A percentile compares a stretch with the other conserved stretches of the same genome.
Conservation (phyloP, 2,888 invertebrate species). For the Chrysolina haemoptera region DNA sequence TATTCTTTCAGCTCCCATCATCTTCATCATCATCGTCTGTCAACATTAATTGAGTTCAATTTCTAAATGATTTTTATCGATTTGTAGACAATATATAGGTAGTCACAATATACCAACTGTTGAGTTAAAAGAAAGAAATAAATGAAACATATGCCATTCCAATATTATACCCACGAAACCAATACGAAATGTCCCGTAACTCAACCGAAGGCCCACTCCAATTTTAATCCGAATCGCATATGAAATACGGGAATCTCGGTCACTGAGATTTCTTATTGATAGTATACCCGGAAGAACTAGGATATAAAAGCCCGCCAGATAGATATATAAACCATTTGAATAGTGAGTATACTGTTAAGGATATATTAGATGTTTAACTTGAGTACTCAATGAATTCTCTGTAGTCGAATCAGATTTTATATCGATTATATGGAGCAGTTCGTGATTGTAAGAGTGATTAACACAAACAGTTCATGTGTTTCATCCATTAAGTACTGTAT, state of each 20-base stretch:
- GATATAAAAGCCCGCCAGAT: conserved; percentile 42
- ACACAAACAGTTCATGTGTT: not conserved
- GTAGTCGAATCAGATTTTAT: not conserved
- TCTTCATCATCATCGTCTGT: no score
- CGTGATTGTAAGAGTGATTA: not conserved
- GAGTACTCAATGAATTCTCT: conserved; percentile 3
- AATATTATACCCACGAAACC: not conserved
- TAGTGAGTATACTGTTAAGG: conserved; percentile 44
- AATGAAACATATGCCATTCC: not conserved
- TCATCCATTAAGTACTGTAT: not conserved
- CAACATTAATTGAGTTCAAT: no score
- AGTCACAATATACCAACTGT: no score
- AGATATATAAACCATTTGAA: conserved; percentile 48
- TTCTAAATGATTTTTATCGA: no score
- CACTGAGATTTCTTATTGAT: conserved; percentile 43
- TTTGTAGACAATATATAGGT: no score
- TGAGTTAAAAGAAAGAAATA: no score
- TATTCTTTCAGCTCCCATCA: no score
- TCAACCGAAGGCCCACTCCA: not conserved
- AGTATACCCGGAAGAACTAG: conserved; percentile 46
- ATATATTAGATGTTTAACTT: conserved; percentile 1
- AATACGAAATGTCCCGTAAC: not conserved
- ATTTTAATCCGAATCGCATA: conserved; percentile 31
- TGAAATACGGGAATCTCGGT: conserved; percentile 40
- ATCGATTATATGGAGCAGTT: not conserved